Evolutionary conservation across 2,113 vertebrate species (phyloP), one percentile per base, ranked within the genome.

Genomic region (Corvus moneduloides): DNA sequence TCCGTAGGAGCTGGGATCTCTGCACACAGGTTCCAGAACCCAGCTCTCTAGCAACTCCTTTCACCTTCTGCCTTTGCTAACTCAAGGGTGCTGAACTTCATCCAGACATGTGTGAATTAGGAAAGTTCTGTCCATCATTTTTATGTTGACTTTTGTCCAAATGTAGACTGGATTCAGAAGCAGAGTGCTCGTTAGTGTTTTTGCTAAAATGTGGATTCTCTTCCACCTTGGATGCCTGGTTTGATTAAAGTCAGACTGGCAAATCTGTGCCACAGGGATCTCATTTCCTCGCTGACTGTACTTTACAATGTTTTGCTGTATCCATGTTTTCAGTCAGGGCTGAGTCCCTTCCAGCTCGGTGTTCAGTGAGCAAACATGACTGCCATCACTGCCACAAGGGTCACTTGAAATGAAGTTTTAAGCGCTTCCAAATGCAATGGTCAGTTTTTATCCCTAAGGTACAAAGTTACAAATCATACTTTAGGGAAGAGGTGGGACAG

Each of bases 1-100:
- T 46, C 28, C 35, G 20, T 0, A 49, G 51, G 41, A 80, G 26
- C 62, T 6, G 55, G 69, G 48, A 61, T 55, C 72, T 80, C 73
- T 48, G 67, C 72, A 43, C 9, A 7, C 17, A n/a, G 73, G 28
- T 59, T 52, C 32, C 39, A 68, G 19, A 56, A 41, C 46, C 24
- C 27, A 64, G 72, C 76, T 46, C 37, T 69, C 32, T 5, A 44
- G 37, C 43, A 69, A 28, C 14, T 87, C 19, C 49, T 79, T 82
- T 97, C 71, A 73, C 66, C n/a, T 87, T 81, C 62, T 93, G 89
- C 91, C 94, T 87, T 96, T 84, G 81, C 37, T 22, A 74, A 80
- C 35, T 91, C 71, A 58, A 80, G 59, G 94, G 93, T 94, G 93
- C 89, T 95, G 93, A 95, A 72, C 87, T 89, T 85, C 49, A 66